Evolutionary conservation across 37 sponge, comb jelly and placozoan species (phyloP), one percentile per base, ranked within the genome.

Genomic region (Tethya wilhelma): DNA sequence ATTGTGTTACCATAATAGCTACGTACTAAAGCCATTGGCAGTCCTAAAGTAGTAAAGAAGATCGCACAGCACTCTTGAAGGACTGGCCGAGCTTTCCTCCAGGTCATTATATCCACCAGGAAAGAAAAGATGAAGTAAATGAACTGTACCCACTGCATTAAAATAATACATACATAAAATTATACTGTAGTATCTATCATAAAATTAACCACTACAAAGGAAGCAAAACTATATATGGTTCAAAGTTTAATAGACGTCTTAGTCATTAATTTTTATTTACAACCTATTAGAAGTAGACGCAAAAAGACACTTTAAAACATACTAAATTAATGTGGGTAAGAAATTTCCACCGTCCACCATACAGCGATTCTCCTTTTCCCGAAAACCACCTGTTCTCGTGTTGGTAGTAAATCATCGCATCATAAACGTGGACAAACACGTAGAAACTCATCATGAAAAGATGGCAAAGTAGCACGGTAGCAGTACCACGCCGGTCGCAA

Each of bases 251-350:
- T n/a, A n/a, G n/a, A n/a, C n/a, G n/a, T n/a, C n/a, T n/a, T n/a
- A n/a, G n/a, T n/a, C n/a, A n/a, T n/a, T n/a, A n/a, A n/a, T n/a
- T n/a, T n/a, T n/a, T n/a, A n/a, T n/a, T n/a, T n/a, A n/a, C n/a
- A n/a, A n/a, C n/a, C n/a, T n/a, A n/a, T n/a, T n/a, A n/a, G n/a
- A n/a, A 20, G 58, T 56, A 17, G 7, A 7, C 44, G 2, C 8
- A 45, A 7, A 20, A 7, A 71, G 4, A 44, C 7, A n/a, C n/a
- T n/a, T n/a, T n/a, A n/a, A n/a, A n/a, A n/a, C 88, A 72, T 45
- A 94, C 95, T 75, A 94, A 46, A 62, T 90, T 90, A 20, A 90
- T 86, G 72, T 86, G 84, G 0, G 95, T 94, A 23, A 94, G 78
- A 45, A 38, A 94, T 59, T 87, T 94, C 91, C 91, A 94, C 53